phyloP scores from a whole-genome alignment of 2,113 vertebrate genomes.

The Scartelaos histophorus region DNA sequence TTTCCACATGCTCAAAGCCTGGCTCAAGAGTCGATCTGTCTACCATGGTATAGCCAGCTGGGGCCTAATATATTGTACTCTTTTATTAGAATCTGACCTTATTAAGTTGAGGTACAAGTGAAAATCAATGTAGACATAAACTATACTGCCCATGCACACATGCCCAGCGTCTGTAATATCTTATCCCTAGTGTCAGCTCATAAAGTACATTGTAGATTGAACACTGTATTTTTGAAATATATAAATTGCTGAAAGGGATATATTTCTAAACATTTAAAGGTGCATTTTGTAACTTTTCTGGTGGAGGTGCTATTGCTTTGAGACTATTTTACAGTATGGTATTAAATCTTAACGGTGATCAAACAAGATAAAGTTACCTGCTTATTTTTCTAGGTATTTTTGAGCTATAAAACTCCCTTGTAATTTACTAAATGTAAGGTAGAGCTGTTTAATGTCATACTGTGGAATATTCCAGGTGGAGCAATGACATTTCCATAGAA shows the following conservation, averaged over 20 bases:
- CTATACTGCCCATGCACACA: not conserved
- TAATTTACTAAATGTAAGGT: no score
- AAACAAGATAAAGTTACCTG: no score
- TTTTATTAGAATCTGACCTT: conserved; percentile 4
- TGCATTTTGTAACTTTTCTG: no score
- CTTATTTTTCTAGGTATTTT: no score
- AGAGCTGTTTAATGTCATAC: no score
- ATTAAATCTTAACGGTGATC: no score
- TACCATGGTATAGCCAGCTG: not conserved
- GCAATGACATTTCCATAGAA: no score
- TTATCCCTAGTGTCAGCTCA: not conserved
- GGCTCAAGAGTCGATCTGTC: not conserved
- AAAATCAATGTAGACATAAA: not conserved
- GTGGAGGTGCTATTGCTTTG: no score
- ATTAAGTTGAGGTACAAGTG: not conserved
- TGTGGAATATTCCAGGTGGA: no score
- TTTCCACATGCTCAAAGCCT: not conserved
- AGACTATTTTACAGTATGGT: no score
- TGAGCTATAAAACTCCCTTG: no score
- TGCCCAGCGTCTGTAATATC: not conserved
- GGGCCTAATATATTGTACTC: not conserved
- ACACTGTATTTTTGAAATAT: not conserved
- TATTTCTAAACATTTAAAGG: no score
- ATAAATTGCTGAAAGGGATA: not conserved
- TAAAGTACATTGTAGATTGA: not conserved